These are phyloP conservation scores for Helarctos malayanus DNA, from an alignment of 2,797 vertebrate species.

Conservation along the genomic window DNA sequence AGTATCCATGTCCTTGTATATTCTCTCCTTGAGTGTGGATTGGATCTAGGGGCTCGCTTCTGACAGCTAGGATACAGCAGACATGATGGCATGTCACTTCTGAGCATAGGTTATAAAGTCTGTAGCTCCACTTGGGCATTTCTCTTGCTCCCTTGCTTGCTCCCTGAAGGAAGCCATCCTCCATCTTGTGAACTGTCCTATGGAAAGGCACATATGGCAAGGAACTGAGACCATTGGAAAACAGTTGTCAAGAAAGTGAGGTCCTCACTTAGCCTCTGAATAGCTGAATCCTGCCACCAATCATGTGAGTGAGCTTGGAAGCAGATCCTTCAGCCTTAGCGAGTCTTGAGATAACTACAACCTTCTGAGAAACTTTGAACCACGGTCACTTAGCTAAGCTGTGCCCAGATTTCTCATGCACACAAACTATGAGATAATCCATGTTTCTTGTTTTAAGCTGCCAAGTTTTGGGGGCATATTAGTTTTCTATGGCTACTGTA, in stretches of 20 bases:
- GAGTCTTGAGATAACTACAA: background rate
- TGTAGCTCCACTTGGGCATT: background rate
- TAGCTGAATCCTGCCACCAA: background rate
- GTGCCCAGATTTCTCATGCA: background rate
- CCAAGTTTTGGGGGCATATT: background rate
- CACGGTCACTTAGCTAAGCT: background rate
- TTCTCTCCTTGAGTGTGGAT: background rate
- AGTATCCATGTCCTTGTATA: background rate
- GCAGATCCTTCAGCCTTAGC: background rate
- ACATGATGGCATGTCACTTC: background rate
- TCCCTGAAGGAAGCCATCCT: background rate
- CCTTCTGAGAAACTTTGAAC: background rate
- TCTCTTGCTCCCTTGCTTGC: background rate
- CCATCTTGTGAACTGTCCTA: background rate
- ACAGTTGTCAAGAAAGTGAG: background rate
- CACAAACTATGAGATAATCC: background rate
- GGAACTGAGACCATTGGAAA: background rate
- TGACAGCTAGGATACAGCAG: background rate
- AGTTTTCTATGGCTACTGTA: background rate
- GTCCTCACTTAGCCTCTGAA: too few relatives aligned
- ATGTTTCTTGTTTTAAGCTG: background rate
- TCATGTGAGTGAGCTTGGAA: background rate
- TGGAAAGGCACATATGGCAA: background rate
- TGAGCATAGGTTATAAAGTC: background rate
- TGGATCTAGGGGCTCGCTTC: background rate